phyloP scores from a whole-genome alignment of 1,140 invertebrate species.

The Atta texana region DNA sequence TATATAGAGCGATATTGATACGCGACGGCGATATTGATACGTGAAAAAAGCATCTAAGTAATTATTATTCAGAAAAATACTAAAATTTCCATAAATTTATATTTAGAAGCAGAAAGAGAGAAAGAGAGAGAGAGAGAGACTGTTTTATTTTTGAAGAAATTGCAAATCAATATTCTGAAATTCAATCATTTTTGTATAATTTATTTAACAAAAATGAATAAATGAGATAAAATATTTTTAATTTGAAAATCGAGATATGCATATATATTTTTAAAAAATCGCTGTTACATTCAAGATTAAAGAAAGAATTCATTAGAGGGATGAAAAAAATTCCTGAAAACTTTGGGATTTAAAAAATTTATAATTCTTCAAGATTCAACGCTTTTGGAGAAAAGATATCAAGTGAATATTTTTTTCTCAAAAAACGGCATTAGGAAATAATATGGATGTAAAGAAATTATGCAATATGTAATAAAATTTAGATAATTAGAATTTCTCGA shows the following conservation, averaged over 20 bases:
- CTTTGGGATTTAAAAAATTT: background rate
- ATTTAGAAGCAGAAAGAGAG: background rate
- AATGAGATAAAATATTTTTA: slow-evolving; percentile 37
- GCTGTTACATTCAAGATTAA: slow-evolving; percentile 23
- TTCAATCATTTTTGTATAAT: slow-evolving; percentile 30
- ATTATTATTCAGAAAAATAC: background rate
- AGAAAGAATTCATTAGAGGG: slow-evolving; percentile 6
- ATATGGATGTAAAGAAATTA: slow-evolving; percentile 37
- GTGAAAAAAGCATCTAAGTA: background rate
- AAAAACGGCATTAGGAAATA: background rate
- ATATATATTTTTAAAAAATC: background rate
- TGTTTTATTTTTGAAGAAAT: slow-evolving; percentile 18
- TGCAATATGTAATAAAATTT: slow-evolving; percentile 44
- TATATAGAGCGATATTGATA: too few relatives aligned
- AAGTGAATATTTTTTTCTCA: background rate
- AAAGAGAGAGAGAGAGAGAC: background rate
- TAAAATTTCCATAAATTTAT: background rate
- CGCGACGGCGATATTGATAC: background rate
- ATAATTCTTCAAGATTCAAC: background rate
- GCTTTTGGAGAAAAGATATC: background rate
- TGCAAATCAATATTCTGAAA: slow-evolving; percentile 25
- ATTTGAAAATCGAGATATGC: slow-evolving; percentile 17
- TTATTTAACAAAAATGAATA: slow-evolving; percentile 35
- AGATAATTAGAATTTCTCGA: slow-evolving; percentile 44
- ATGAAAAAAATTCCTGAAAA: background rate